phyloP scores from a whole-genome alignment of 2,113 vertebrate genomes.

The Alouatta palliata region DNA sequence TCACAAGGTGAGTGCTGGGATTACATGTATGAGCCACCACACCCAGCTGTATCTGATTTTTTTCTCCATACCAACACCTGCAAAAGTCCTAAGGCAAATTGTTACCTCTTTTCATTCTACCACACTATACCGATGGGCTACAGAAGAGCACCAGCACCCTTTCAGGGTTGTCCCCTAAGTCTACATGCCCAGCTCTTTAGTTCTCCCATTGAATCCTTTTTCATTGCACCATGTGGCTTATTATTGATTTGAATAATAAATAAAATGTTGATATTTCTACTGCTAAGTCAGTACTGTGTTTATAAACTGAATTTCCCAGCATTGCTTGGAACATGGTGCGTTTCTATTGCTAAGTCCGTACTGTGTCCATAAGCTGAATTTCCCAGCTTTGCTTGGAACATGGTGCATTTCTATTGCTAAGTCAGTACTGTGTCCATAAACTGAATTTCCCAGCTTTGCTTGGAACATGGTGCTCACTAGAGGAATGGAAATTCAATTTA shows the following conservation, averaged over 20 bases:
- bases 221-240: neutral
- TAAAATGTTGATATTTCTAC: neutral
- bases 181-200: neutral
- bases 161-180: rapidly evolving
- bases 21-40: too few relatives aligned
- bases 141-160: neutral
- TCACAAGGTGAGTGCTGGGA: too few relatives aligned
- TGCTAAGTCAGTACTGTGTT: neutral
- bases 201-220: neutral
- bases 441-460: slow-evolving; percentile 28
- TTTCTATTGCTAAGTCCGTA: neutral
- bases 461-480: neutral
- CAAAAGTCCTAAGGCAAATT: neutral
- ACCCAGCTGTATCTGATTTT: neutral
- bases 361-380: neutral
- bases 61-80: neutral
- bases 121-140: rapidly evolving
- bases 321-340: slow-evolving; percentile 3
- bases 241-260: neutral
- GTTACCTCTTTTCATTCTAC: too few relatives aligned
- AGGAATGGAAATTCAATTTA: slow-evolving; percentile 70
- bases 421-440: neutral
- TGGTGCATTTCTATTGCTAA: neutral
- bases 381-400: slow-evolving; percentile 41
- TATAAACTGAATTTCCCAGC: slow-evolving; percentile 14